A percentile compares a stretch with the other conserved stretches of the same genome.
Evolutionary conservation across 1,140 invertebrate species (phyloP).

Genomic region (Brachionus sp.): DNA sequence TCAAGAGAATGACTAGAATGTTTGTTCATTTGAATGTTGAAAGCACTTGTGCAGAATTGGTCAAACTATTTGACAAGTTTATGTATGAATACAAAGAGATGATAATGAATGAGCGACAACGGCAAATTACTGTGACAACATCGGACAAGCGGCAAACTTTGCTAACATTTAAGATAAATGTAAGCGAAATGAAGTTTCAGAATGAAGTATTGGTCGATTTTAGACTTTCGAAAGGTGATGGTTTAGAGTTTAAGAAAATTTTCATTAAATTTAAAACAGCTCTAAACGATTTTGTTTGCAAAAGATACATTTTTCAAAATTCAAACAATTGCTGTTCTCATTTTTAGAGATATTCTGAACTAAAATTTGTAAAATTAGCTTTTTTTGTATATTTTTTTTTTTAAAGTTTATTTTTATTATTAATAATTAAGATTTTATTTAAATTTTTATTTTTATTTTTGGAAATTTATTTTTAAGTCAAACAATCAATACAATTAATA

Average conservation of each 20-base stretch:
- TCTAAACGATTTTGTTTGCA: conserved; percentile 64
- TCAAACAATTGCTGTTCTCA: conserved; percentile 6
- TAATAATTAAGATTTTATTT: neutral
- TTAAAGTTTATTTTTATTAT: neutral
- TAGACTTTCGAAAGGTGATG: conserved; percentile 71
- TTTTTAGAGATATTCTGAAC: neutral
- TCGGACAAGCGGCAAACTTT: conserved; percentile 36
- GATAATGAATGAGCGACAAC: conserved; percentile 12
- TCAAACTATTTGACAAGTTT: conserved; percentile 65
- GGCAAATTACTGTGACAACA: conserved; percentile 35
- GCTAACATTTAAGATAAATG: conserved; percentile 42
- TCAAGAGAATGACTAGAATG: conserved; percentile 85
- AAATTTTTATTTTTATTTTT: neutral
- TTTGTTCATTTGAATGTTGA: conserved; percentile 70
- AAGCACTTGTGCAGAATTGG: conserved; percentile 66
- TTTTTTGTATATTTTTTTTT: neutral
- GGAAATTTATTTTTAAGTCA: too few relatives aligned
- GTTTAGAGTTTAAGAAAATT: conserved; percentile 83
- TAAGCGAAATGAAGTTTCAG: conserved; percentile 44
- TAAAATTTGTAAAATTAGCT: neutral
- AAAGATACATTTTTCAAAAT: conserved; percentile 55
- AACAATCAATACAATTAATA: too few relatives aligned
- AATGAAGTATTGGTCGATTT: conserved; percentile 36
- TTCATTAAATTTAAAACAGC: conserved; percentile 74
- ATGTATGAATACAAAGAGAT: conserved; percentile 61